These are phyloP conservation scores for Apocheima hispidaria DNA, from an alignment of 2,888 invertebrate genomes.

Conservation along the genomic window DNA sequence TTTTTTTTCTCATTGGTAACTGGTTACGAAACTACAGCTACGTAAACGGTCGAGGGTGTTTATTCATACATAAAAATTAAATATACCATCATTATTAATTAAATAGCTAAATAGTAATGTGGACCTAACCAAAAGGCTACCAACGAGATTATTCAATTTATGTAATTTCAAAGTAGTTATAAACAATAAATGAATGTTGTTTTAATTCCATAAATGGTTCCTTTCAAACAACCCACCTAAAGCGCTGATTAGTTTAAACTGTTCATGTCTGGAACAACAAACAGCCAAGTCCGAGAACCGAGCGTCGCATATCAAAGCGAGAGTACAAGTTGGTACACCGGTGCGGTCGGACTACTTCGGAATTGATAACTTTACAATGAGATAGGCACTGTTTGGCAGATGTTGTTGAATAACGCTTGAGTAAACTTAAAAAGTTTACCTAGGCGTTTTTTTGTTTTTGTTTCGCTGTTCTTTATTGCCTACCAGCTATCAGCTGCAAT, in stretches of 20 bases:
- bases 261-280: conserved; percentile 6
- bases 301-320: conserved; percentile 19
- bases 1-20: too few species aligned
- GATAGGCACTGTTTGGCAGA: not conserved
- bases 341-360: conserved; percentile 5
- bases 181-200: not conserved
- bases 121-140: too few species aligned
- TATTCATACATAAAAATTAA: too few species aligned
- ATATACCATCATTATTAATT: too few species aligned
- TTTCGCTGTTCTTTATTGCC: too few species aligned
- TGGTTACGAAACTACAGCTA: too few species aligned
- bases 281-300: conserved; percentile 16
- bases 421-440: too few species aligned
- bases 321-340: conserved; percentile 18
- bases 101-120: too few species aligned
- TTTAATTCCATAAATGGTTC: conserved; percentile 4
- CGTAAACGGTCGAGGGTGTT: too few species aligned
- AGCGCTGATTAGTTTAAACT: conserved; percentile 15
- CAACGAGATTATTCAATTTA: not conserved
- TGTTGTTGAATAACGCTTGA: too few species aligned
- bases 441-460: too few species aligned
- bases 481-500: too few species aligned
- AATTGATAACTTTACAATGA: not conserved
- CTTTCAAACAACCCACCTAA: not conserved
- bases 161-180: not conserved